Percentiles rank a stretch among this genome's conserved stretches.
Evolutionary conservation across 2,113 vertebrate species (phyloP).

Genomic region (Siniperca chuatsi): DNA sequence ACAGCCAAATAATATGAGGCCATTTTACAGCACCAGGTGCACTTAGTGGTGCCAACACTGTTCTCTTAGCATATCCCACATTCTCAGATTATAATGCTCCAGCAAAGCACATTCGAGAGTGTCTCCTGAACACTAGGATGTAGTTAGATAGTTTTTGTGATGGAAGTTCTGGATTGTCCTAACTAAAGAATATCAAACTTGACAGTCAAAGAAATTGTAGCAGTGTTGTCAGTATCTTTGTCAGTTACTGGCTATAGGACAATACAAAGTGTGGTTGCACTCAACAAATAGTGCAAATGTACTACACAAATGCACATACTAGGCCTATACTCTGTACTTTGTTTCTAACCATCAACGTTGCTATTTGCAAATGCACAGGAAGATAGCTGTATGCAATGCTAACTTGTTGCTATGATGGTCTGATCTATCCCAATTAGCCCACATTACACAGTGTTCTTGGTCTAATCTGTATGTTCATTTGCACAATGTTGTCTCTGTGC

Average conservation of each 20-base stretch:
- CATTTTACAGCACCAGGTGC: conserved; percentile 61
- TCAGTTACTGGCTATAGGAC: background rate
- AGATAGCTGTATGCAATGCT: background rate
- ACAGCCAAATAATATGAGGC: conserved; percentile 61
- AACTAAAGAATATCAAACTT: conserved; percentile 7
- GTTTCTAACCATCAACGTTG: background rate
- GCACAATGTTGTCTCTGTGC: background rate
- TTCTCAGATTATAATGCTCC: conserved; percentile 38
- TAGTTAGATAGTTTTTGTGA: conserved; percentile 2
- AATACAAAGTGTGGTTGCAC: background rate
- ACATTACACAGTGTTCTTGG: background rate
- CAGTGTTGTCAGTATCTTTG: background rate
- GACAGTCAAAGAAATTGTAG: background rate
- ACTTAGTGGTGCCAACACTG: conserved; percentile 53
- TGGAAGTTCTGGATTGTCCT: background rate
- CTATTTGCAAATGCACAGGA: background rate
- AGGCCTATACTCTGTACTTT: background rate
- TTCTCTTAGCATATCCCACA: conserved; percentile 33
- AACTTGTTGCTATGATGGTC: background rate
- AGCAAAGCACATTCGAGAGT: conserved; percentile 11
- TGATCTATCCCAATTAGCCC: background rate
- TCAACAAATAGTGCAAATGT: background rate
- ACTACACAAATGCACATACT: background rate
- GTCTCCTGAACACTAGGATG: conserved; percentile 1
- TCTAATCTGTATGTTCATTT: background rate